phyloP scores from a whole-genome alignment of 2,113 vertebrate species.

The Emydocephalus ijimae region DNA sequence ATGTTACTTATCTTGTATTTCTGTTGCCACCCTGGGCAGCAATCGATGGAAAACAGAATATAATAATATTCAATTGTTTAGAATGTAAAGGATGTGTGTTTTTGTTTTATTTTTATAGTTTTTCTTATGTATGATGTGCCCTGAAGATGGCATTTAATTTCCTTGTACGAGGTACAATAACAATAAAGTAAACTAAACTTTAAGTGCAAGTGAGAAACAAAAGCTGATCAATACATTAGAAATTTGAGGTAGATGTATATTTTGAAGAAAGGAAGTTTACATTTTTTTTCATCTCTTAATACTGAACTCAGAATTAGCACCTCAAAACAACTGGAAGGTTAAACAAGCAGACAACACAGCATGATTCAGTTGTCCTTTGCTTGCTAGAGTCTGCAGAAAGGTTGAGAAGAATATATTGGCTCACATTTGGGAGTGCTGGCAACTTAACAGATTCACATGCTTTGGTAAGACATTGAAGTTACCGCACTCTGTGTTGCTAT shows the following conservation, averaged over 20 bases:
- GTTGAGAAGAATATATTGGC: neutral
- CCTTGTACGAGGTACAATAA: too few relatives aligned
- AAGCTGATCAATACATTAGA: neutral
- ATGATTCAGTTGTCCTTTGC: too few relatives aligned
- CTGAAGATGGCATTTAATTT: too few relatives aligned
- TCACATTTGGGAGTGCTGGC: neutral
- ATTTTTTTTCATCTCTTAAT: neutral
- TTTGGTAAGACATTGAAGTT: conserved; percentile 27
- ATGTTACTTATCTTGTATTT: neutral
- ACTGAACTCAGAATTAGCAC: conserved; percentile 2
- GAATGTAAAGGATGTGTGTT: too few relatives aligned
- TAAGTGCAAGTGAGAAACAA: neutral
- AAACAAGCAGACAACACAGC: neutral
- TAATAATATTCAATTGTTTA: too few relatives aligned
- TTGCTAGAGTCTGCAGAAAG: neutral
- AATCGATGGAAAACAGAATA: neutral
- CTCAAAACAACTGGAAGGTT: neutral
- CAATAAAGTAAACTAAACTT: too few relatives aligned
- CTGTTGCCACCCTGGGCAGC: neutral
- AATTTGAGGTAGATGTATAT: neutral
- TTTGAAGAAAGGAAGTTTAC: neutral
- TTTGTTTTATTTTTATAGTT: too few relatives aligned
- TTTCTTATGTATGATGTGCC: too few relatives aligned
- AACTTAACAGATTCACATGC: neutral
- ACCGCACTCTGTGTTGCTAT: neutral